Conservation (phyloP, 2,888 invertebrate species). For the Myathropa florea region DNA sequence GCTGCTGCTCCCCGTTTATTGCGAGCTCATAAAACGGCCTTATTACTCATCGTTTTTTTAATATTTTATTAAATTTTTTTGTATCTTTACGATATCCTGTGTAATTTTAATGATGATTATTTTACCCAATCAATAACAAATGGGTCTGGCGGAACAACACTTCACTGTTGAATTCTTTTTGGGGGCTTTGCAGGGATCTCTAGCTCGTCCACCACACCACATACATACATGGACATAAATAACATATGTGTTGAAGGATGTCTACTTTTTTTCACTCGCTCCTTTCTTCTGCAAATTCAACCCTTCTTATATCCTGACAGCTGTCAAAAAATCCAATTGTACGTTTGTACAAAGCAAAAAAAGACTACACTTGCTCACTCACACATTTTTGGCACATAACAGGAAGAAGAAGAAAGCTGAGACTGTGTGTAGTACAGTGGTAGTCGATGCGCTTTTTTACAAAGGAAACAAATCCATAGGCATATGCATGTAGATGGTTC, state of each 20-base stretch:
- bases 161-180: constrained; percentile 45
- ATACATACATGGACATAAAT: constrained; percentile 6
- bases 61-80: constrained; percentile 15
- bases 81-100: constrained; percentile 13
- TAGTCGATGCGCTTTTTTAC: constrained; percentile 54
- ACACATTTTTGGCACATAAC: constrained; percentile 44
- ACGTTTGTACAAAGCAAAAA: constrained; percentile 9
- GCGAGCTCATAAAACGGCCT: constrained; percentile 43
- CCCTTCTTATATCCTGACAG: constrained; percentile 61
- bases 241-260: constrained; percentile 41
- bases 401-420: constrained; percentile 31
- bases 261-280: constrained; percentile 13
- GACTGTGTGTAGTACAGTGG: constrained; percentile 16
- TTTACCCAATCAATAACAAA: constrained; percentile 27
- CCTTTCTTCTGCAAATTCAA: constrained; percentile 34
- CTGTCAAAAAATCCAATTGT: constrained; percentile 63
- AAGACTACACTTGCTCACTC: constrained; percentile 34
- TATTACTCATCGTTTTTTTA: constrained; percentile 17
- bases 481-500: constrained; percentile 37
- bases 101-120: constrained; percentile 38
- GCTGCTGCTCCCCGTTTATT: constrained; percentile 17
- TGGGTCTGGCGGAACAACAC: background rate
- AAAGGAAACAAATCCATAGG: constrained; percentile 32
- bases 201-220: constrained; percentile 18
- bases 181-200: background rate